Evolutionary conservation across 2,113 vertebrate genomes (phyloP), one percentile per base, ranked within the genome.

Genomic region (Elephantulus edwardii): DNA sequence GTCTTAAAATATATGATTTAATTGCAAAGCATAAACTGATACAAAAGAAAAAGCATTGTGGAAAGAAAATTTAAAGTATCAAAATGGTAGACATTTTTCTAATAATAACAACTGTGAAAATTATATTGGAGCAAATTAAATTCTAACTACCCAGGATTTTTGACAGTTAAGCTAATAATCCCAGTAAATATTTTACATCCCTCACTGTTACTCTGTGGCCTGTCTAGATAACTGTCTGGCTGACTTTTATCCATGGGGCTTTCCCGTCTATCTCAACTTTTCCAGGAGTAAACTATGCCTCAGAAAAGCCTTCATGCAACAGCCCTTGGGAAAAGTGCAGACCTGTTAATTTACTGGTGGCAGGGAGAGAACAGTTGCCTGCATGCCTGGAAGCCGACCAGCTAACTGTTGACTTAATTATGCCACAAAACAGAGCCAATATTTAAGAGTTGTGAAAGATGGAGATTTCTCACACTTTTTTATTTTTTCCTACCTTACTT

Each of bases 331-430:
- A 91, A 94, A 90, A 86, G 72, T 79, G 86, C 71, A 95, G 92
- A 94, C 74, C 86, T 87, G 77, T 84, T 96, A 96, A 96, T 96
- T 97, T 95, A 85, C 75, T 91, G 33, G 85, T 94, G 89, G 90
- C 91, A 92, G 88, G 80, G 88, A 97, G 94, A 92, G 91, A 95
- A 96, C 89, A 93, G 93, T 97, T 97, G 91, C 96, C 96, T 95
- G 87, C 92, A 48, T 94, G 88, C 83, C 94, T 97, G 96, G 95
- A 97, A 96, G 85, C 86, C 42, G 26, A 95, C 95, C 97, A 97
- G 94, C 78, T 95, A 95, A 97, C 97, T 96, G 94, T 93, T 97
- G 95, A 94, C 95, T 97, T 97, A 96, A 97, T 97, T 97, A 96
- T 83, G 74, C 93, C 81, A 96, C 91, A 95, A 89, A 86, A 92